These are phyloP conservation scores for Tachina lurida DNA, from an alignment of 2,888 invertebrate species.

Conservation along the genomic window DNA sequence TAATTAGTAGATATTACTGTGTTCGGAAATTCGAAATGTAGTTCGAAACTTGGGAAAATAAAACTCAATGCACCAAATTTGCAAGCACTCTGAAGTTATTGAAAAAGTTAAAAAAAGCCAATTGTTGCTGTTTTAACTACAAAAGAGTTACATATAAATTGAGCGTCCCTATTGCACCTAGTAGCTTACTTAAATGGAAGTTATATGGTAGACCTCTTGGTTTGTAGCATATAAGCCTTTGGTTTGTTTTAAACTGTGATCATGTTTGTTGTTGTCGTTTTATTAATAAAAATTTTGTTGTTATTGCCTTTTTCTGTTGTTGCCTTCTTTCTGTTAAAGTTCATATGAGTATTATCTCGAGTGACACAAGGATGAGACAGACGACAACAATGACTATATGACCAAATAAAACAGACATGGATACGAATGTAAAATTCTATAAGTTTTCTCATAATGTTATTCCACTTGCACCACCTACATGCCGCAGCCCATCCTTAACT, in stretches of 20 bases:
- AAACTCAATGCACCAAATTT: no score
- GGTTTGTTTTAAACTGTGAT: conserved; percentile 5
- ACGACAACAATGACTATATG: conserved; percentile 13
- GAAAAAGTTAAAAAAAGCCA: no score
- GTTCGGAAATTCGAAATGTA: no score
- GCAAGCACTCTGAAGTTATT: no score
- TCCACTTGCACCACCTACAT: conserved; percentile 29
- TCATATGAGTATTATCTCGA: conserved; percentile 2
- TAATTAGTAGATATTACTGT: no score
- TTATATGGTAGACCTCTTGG: background rate
- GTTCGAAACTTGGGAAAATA: no score
- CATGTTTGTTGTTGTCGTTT: conserved; percentile 14
- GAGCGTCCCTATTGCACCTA: no score
- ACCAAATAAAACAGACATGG: background rate
- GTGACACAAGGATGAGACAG: background rate
- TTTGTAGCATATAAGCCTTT: background rate
- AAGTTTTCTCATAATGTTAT: conserved; percentile 36
- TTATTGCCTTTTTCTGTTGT: conserved; percentile 20
- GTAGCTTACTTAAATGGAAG: background rate
- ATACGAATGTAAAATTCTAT: conserved; percentile 19
- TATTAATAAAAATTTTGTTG: background rate
- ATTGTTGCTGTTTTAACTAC: no score
- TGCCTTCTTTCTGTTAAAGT: background rate
- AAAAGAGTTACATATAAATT: no score
- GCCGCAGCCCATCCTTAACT: conserved; percentile 21